phyloP scores from a whole-genome alignment of 2,888 invertebrate genomes.

The Nebria salina region DNA sequence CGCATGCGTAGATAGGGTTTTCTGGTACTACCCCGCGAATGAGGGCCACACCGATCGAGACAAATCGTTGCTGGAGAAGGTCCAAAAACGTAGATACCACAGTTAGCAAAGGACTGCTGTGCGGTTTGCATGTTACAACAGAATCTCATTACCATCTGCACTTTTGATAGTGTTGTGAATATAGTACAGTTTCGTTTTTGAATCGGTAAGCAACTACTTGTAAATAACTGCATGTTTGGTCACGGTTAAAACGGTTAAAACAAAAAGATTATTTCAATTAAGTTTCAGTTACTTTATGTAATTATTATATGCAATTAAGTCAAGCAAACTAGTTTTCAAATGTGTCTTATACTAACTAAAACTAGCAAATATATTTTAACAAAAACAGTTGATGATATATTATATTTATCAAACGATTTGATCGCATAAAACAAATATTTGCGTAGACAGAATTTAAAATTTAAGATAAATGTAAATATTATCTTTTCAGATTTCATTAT shows the following conservation, averaged over 20 bases:
- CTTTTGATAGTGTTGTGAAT: slow-evolving; percentile 1
- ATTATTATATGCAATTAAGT: too few relatives aligned
- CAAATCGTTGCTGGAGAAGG: neutral
- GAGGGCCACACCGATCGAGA: neutral
- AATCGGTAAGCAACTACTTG: neutral
- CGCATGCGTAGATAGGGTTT: neutral
- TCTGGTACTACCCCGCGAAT: neutral
- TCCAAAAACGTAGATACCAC: neutral
- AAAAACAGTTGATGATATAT: neutral
- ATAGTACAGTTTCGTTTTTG: neutral
- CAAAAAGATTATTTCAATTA: too few relatives aligned
- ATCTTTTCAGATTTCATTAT: neutral
- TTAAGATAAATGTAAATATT: neutral
- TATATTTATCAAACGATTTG: neutral
- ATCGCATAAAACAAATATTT: neutral
- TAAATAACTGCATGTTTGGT: neutral
- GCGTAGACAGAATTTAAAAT: neutral
- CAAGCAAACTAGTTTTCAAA: too few relatives aligned
- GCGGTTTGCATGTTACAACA: neutral
- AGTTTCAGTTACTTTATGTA: too few relatives aligned
- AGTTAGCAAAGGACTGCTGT: neutral
- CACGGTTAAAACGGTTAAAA: too few relatives aligned
- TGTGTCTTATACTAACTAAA: too few relatives aligned
- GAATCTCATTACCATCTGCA: neutral
- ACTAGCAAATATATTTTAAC: too few relatives aligned